Evolutionary conservation across 2,113 vertebrate genomes (phyloP).

Genomic region (Emydocephalus ijimae): DNA sequence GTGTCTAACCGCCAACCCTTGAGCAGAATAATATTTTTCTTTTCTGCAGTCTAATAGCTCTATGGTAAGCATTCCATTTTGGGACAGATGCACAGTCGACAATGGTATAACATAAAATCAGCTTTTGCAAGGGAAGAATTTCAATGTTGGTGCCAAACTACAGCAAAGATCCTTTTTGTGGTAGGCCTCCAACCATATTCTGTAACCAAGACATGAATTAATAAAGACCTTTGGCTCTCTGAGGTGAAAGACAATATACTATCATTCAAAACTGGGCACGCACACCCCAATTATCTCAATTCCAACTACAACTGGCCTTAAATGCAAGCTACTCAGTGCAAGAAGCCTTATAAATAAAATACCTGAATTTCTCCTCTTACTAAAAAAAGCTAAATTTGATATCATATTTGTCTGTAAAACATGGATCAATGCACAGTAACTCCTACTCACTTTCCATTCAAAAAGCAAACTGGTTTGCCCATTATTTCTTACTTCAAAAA

Average conservation of each 20-base stretch:
- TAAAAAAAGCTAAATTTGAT: no score
- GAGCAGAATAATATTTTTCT: background rate
- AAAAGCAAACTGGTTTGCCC: background rate
- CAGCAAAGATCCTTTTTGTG: background rate
- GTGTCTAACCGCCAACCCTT: background rate
- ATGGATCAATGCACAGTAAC: no score
- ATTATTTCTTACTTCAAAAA: background rate
- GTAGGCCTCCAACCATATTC: background rate
- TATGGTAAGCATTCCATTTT: background rate
- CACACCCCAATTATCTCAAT: no score
- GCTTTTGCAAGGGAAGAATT: background rate
- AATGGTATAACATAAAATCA: background rate
- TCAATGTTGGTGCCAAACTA: background rate
- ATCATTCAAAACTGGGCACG: no score
- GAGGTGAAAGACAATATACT: background rate
- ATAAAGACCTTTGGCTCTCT: background rate
- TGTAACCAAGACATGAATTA: background rate
- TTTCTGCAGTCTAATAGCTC: background rate
- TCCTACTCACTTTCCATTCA: background rate
- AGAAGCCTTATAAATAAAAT: no score
- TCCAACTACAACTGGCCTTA: no score
- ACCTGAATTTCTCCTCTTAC: no score
- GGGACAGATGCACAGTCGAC: background rate
- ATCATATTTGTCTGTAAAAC: no score
- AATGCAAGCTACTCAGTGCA: no score